These are phyloP conservation scores for Archaeoteleia sp. DNA, from an alignment of 2,888 invertebrate genomes.

Conservation along the genomic window DNA sequence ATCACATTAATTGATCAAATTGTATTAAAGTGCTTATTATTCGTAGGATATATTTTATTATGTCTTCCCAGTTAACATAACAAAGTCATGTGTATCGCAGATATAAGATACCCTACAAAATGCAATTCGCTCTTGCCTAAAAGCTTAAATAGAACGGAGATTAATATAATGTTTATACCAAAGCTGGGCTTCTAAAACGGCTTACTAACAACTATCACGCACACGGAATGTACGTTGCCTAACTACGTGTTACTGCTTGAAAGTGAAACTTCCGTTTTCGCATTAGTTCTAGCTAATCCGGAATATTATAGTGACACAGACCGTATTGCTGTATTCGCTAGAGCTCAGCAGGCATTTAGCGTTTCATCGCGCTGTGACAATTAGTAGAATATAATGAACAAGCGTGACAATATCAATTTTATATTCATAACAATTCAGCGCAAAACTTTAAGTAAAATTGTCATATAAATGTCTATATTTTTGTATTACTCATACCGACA, in stretches of 20 bases:
- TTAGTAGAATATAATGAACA: conserved; percentile 48
- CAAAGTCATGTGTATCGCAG: conserved; percentile 34
- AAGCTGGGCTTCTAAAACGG: conserved; percentile 71
- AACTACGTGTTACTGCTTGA: conserved; percentile 64
- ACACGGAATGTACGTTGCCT: conserved; percentile 51
- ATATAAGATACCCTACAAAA: conserved; percentile 26
- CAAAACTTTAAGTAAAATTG: conserved; percentile 23
- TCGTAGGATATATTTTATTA: too few species aligned
- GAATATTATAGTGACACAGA: conserved; percentile 64
- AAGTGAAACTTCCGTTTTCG: conserved; percentile 73
- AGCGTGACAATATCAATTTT: conserved; percentile 14
- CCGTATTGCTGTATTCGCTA: conserved; percentile 43
- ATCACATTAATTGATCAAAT: too few species aligned
- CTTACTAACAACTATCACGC: conserved; percentile 66
- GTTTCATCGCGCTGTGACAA: conserved; percentile 47
- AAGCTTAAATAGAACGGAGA: conserved; percentile 54
- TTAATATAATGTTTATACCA: conserved; percentile 71
- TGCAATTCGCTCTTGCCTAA: conserved; percentile 30
- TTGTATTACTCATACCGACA: too few species aligned
- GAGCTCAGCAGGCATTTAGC: conserved; percentile 40
- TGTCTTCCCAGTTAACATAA: too few species aligned
- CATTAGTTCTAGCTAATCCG: conserved; percentile 69
- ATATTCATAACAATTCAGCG: conserved; percentile 13
- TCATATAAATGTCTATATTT: too few species aligned
- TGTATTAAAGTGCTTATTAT: too few species aligned